A percentile compares a stretch with the other conserved stretches of the same genome.
Conservation (phyloP, 2,888 invertebrate genomes). For the Leptura quadrifasciata region DNA sequence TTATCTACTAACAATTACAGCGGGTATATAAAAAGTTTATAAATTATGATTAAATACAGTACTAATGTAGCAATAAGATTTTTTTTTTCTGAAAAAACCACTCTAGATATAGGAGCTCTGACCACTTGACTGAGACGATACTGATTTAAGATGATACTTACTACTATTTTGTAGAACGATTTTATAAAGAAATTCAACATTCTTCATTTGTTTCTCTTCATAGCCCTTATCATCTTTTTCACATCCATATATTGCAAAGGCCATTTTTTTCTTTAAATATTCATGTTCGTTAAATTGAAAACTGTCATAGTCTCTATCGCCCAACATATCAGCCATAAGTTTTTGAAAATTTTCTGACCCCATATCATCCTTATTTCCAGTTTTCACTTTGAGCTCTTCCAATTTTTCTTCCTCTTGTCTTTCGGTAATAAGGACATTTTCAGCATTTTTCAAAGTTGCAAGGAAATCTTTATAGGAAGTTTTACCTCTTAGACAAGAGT, state of each 20-base stretch:
- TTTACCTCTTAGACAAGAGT: slow-evolving; percentile 45
- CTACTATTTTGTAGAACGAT: slow-evolving; percentile 61
- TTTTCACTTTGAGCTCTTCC: slow-evolving; percentile 43
- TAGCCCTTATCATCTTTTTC: slow-evolving; percentile 71
- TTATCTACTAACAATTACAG: no score
- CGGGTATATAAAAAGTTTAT: no score
- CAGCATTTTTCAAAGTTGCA: slow-evolving; percentile 54
- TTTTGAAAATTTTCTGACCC: slow-evolving; percentile 73
- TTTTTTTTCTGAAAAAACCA: no score
- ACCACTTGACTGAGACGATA: background rate
- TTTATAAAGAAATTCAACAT: slow-evolving; percentile 61
- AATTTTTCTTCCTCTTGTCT: slow-evolving; percentile 54
- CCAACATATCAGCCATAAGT: slow-evolving; percentile 77
- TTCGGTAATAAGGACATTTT: slow-evolving; percentile 53
- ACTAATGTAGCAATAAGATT: no score
- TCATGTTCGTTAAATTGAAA: slow-evolving; percentile 75
- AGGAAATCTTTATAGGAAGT: slow-evolving; percentile 54
- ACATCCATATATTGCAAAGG: slow-evolving; percentile 77
- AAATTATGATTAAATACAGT: no score
- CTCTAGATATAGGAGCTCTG: no score
- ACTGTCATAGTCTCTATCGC: slow-evolving; percentile 76
- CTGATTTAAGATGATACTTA: slow-evolving; percentile 60
- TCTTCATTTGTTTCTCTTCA: slow-evolving; percentile 59
- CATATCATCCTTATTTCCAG: slow-evolving; percentile 54
- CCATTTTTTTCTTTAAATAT: slow-evolving; percentile 76